Evolutionary conservation across 2,797 vertebrate genomes (phyloP).

Genomic region (Sebastiscus albofasciatus): DNA sequence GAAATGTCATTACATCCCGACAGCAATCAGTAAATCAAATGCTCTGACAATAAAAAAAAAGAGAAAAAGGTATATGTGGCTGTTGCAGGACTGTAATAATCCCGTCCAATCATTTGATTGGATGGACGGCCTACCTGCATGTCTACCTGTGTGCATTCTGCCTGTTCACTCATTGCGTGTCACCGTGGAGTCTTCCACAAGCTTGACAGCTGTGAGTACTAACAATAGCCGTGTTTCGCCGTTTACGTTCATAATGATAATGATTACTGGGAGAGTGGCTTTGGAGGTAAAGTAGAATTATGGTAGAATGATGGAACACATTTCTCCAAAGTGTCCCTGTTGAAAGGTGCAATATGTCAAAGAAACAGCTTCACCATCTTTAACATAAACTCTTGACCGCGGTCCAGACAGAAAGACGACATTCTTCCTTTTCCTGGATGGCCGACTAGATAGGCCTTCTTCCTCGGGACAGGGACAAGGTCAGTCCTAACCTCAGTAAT

Average conservation of each 20-base stretch:
- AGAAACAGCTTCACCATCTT: neutral
- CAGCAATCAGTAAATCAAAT: neutral
- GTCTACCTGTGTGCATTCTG: too few species aligned
- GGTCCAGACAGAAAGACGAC: neutral
- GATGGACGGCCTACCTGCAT: too few species aligned
- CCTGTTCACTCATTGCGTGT: neutral
- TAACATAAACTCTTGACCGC: neutral
- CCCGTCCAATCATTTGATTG: neutral
- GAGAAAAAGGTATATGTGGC: neutral
- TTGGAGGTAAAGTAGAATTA: neutral
- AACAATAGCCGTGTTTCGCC: neutral
- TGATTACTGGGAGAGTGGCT: neutral
- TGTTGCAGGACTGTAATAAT: neutral
- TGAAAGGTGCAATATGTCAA: neutral
- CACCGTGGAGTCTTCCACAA: neutral
- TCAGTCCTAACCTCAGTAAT: conserved; percentile 43
- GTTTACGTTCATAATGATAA: neutral
- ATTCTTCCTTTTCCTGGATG: conserved; percentile 11
- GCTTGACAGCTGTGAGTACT: neutral
- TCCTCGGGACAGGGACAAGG: conserved; percentile 33
- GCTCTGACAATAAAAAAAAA: neutral
- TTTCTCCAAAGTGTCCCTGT: neutral
- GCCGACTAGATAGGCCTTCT: neutral
- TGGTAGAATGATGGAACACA: neutral
- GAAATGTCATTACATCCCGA: neutral